Evolutionary conservation across 1,140 invertebrate genomes (phyloP).

Genomic region (Aphaenogaster floridana): DNA sequence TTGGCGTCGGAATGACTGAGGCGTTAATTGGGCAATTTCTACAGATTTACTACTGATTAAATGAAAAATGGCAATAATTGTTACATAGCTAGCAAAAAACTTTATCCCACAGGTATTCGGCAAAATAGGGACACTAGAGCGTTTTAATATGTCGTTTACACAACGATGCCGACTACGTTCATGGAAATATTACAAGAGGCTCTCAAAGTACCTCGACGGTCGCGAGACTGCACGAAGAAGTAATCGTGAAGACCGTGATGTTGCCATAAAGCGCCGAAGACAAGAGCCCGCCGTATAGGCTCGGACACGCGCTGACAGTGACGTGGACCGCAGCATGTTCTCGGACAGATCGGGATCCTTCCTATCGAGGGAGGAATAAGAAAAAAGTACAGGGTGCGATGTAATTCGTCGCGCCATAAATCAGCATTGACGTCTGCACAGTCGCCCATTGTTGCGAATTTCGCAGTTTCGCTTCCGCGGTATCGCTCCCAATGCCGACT

Average conservation of each 20-base stretch:
- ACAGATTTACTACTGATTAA: background rate
- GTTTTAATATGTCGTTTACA: background rate
- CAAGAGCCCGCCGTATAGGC: slow-evolving; percentile 52
- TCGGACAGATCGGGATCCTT: slow-evolving; percentile 55
- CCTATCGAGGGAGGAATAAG: slow-evolving; percentile 37
- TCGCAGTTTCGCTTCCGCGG: slow-evolving; percentile 46
- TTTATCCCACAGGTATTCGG: background rate
- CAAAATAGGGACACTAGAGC: too few species aligned
- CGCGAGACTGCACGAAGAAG: slow-evolving; percentile 59
- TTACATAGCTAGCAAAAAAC: background rate
- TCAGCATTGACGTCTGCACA: slow-evolving; percentile 29
- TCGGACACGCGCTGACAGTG: slow-evolving; percentile 56
- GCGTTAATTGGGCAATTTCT: background rate
- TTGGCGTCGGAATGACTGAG: background rate
- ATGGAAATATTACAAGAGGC: background rate
- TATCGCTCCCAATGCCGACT: slow-evolving; percentile 18
- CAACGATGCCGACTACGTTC: background rate
- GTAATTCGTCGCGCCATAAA: slow-evolving; percentile 34
- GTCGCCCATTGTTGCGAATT: slow-evolving; percentile 30
- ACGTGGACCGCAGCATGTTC: slow-evolving; percentile 8
- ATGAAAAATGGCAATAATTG: background rate
- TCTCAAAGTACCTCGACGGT: slow-evolving; percentile 58
- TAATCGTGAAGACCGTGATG: slow-evolving; percentile 69
- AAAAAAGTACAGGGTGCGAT: slow-evolving; percentile 29
- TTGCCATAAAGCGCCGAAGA: slow-evolving; percentile 67